Base-by-base conservation (phyloP, 2,113 vertebrate genomes). In the Aegithalos caudatus region DNA sequence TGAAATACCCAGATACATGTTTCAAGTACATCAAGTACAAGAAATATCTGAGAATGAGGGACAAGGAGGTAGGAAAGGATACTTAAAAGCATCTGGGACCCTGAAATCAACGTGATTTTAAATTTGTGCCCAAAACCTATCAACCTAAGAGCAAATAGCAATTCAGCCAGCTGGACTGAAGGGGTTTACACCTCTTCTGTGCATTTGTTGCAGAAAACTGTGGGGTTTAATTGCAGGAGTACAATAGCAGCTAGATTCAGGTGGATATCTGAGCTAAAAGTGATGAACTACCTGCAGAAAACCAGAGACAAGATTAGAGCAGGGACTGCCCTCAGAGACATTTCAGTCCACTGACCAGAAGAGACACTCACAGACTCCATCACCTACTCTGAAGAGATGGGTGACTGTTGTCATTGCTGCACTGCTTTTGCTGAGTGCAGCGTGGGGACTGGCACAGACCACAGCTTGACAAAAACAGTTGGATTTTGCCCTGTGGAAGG, bases 401-500 rank as follows among this genome's bases (percentile, higher is more conserved):
- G 6, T 83, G 53, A 13, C 35, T 86, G 1, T 21, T 76, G 29
- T 31, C 25, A 57, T 19, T 60, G 27, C 61, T 71, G 51, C 35
- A 12, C 14, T 37, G 66, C 25, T 71, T 64, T 4, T 20, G 18
- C 44, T 29, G 50, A 57, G 61, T 24, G 45, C 44, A 47, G 47
- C 38, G 18, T 9, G 14, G 3, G 18, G 29, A 35, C 12, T 53
- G 57, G 48, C 23, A 19, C 28, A 38, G 17, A 31, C 15, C 5
- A 7, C 1, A 2, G 12, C 47, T 33, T 4, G 0, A 57, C 61
- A 74, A 53, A 65, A 31, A 21, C 40, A 35, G 44, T 5, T 19
- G 56, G 5, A 25, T 85, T 58, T 14, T 64, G 12, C 9, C 11
- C 29, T 33, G 4, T n/a, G 42, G 8, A 5, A 18, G 8, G 8